These are phyloP conservation scores for Hippolais icterina DNA, from an alignment of 2,113 vertebrate species.

Conservation along the genomic window DNA sequence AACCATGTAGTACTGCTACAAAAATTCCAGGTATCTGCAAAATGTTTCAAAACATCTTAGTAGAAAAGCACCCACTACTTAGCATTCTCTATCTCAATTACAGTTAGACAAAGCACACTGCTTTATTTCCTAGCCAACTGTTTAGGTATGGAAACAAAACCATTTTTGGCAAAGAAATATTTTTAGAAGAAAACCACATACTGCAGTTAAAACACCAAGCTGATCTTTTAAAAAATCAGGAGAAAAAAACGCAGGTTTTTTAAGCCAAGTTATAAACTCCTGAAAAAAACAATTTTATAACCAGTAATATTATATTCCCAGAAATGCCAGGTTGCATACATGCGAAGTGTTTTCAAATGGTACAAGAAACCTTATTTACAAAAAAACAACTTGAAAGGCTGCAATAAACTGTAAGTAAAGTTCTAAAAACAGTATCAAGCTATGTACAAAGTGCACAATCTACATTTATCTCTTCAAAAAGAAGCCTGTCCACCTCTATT, in stretches of 20 bases:
- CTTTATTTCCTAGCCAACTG: not conserved
- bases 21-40: not conserved
- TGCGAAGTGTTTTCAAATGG: not conserved
- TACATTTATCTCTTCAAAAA: not conserved
- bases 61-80: not conserved
- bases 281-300: slow-evolving; percentile 22
- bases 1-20: not conserved
- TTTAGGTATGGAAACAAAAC: slow-evolving; percentile 57
- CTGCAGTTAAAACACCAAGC: slow-evolving; percentile 6
- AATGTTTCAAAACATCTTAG: not conserved
- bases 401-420: not conserved
- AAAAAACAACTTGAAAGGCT: not conserved
- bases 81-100: slow-evolving; percentile 24
- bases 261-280: slow-evolving; percentile 31
- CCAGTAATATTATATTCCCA: not conserved
- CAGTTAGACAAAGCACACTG: not conserved
- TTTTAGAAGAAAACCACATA: slow-evolving; percentile 52
- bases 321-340: not conserved
- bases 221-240: slow-evolving; percentile 17
- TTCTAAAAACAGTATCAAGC: not conserved
- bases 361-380: not conserved
- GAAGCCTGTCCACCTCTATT: not conserved
- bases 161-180: not conserved
- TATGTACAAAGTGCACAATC: not conserved
- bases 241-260: not conserved